Evolutionary conservation across 2,113 vertebrate species (phyloP), one percentile per base, ranked within the genome.

Genomic region (Chaetops frenatus): DNA sequence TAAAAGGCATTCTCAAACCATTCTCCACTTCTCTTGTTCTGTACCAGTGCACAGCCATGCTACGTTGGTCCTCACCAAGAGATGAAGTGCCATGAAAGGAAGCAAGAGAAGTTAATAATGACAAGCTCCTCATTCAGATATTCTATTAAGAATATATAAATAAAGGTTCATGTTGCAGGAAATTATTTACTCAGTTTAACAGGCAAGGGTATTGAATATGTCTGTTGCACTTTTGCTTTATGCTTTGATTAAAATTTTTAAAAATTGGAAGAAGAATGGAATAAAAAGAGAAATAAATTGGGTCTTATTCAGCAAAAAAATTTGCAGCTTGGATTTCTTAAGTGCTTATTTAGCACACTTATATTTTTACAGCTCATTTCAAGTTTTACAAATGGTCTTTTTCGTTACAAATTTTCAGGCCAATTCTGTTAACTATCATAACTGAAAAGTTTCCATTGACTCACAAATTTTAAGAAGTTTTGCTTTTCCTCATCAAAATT

Each of bases 311-410:
- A 54, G 20, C 1, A 86, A 60, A 56, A 79, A 80, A 79, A 80
- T 19, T 2, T 2, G 0, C 33, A 73, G 18, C 25, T 42, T 35
- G 27, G 27, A 86, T 84, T 91, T 76, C 62, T 38, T 60, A 76
- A n/a, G 20, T 56, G 48, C 71, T 86, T 94, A 60, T 79, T 67
- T 87, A 93, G 66, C 67, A 66, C 5, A 50, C 36, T 17, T 18
- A 9, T 90, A 48, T 93, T 82, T 94, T 85, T 66, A 82, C 61
- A 91, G 81, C 42, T 84, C 31, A 74, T 74, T 92, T 89, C 40
- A 79, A 48, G 71, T 79, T 91, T 87, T 74, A 45, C 15, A 78
- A 84, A 86, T 62, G 12, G 15, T 56, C 40, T 72, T 93, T 89
- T 76, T 64, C 48, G 65, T 25, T 44, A 48, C 11, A 71, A 47